Evolutionary conservation across 2,888 invertebrate genomes (phyloP).

Genomic region (Ichneumoninae sp.): DNA sequence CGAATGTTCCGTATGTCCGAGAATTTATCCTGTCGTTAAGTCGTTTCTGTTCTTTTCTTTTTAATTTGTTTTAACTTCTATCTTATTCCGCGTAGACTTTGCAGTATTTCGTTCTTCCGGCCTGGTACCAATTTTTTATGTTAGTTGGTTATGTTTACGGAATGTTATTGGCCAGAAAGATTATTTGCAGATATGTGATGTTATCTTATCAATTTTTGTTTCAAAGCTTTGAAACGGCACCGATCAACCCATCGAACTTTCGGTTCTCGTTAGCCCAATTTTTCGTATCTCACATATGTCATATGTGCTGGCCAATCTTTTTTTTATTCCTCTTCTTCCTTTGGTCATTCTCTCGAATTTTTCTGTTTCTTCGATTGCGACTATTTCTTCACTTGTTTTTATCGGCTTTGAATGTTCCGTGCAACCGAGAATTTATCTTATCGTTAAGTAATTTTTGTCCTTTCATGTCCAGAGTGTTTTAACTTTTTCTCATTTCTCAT

Average conservation of each 20-base stretch:
- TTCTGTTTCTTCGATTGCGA: conserved; percentile 8
- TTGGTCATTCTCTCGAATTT: neutral
- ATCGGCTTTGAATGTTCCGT: neutral
- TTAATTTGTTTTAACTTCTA: neutral
- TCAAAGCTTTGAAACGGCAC: neutral
- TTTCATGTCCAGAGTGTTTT: neutral
- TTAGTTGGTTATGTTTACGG: neutral
- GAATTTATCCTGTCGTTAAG: neutral
- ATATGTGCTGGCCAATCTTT: conserved; percentile 73
- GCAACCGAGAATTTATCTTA: too few relatives aligned
- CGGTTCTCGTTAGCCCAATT: conserved; percentile 43
- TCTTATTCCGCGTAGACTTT: too few relatives aligned
- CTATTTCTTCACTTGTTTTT: conserved; percentile 39
- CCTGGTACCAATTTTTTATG: neutral
- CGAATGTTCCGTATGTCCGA: neutral
- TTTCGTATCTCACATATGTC: conserved; percentile 63
- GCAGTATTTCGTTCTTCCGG: neutral
- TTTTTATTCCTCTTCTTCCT: conserved; percentile 7
- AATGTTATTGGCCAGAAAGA: neutral
- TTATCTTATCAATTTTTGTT: neutral
- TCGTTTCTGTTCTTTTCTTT: conserved; percentile 19
- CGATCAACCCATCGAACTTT: conserved; percentile 15
- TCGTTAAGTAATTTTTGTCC: conserved; percentile 7
- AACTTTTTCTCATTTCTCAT: too few relatives aligned
- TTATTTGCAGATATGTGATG: neutral